Percentiles rank a stretch among this genome's conserved stretches.
Conservation (phyloP, 2,888 invertebrate species). For the Drosophila robusta region DNA sequence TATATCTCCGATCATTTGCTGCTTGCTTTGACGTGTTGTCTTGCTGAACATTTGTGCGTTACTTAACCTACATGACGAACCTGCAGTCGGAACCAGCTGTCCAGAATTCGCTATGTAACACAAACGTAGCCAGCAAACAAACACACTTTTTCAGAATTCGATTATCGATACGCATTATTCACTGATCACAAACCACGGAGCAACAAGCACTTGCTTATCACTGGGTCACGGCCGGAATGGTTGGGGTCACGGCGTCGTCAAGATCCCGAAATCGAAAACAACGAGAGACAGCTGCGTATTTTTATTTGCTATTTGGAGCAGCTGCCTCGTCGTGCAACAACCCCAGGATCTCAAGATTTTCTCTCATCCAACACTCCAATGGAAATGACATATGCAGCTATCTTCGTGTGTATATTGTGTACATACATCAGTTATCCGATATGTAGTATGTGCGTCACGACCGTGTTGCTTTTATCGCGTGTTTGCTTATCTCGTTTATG, state of each 20-base stretch:
- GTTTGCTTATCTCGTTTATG: conserved; percentile 65
- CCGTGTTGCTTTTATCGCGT: conserved; percentile 61
- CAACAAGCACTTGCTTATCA: conserved; percentile 37
- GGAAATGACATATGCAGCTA: background rate
- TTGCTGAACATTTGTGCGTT: conserved; percentile 80
- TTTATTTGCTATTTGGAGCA: conserved; percentile 60
- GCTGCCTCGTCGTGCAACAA: conserved; percentile 84
- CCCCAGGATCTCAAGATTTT: conserved; percentile 83
- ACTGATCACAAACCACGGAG: conserved; percentile 28
- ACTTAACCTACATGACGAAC: conserved; percentile 49
- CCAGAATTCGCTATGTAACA: conserved; percentile 53
- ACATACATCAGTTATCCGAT: conserved; percentile 30
- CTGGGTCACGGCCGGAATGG: conserved; percentile 28
- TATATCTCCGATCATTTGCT: conserved; percentile 50
- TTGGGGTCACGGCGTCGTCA: conserved; percentile 73
- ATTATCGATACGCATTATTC: conserved; percentile 15
- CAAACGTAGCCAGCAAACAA: conserved; percentile 81
- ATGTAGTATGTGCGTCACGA: conserved; percentile 63
- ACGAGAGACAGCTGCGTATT: conserved; percentile 84
- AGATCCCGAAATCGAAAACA: conserved; percentile 85
- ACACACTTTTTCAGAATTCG: conserved; percentile 76
- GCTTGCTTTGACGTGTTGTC: conserved; percentile 77
- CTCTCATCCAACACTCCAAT: conserved; percentile 40
- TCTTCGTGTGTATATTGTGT: conserved; percentile 17
- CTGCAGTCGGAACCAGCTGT: background rate